Percentiles rank a stretch among this genome's conserved stretches.
phyloP scores from a whole-genome alignment of 1,140 invertebrate species.

The Chelonus insularis region DNA sequence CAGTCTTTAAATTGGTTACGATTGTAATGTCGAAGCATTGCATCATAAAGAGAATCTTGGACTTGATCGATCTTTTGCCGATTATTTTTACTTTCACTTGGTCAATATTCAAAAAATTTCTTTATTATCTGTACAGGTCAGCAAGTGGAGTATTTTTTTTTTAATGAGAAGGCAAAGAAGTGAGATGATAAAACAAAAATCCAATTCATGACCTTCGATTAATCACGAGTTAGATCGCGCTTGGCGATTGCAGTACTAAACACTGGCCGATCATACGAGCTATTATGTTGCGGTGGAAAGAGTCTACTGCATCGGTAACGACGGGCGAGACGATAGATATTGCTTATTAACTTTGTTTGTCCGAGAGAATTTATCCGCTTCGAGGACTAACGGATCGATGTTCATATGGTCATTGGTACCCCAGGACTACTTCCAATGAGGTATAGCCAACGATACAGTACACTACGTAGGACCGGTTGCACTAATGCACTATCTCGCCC shows the following conservation, averaged over 20 bases:
- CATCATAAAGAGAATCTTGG: conserved; percentile 16
- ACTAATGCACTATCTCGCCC: conserved; percentile 33
- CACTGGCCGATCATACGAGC: conserved; percentile 37
- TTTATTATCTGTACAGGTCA: conserved; percentile 15
- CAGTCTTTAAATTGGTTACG: conserved; percentile 19
- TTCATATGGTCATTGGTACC: background rate
- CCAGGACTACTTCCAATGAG: conserved; percentile 22
- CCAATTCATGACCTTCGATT: conserved; percentile 23
- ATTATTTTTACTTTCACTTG: conserved; percentile 26
- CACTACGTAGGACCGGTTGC: conserved; percentile 47
- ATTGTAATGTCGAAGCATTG: conserved; percentile 17
- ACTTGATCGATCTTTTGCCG: background rate
- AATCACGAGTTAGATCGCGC: conserved; percentile 15
- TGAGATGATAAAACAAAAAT: conserved; percentile 6
- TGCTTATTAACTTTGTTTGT: conserved; percentile 56
- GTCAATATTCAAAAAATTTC: conserved; percentile 16
- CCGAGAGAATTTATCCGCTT: conserved; percentile 40
- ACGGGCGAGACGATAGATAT: conserved; percentile 38
- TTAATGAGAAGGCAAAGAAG: background rate
- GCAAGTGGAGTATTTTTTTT: background rate
- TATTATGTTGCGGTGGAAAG: conserved; percentile 43
- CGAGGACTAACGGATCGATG: conserved; percentile 48
- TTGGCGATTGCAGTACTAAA: conserved; percentile 35
- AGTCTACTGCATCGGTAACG: conserved; percentile 38
- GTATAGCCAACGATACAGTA: background rate